These are phyloP conservation scores for Agrochola circellaris DNA, from an alignment of 2,888 invertebrate species.

Conservation along the genomic window DNA sequence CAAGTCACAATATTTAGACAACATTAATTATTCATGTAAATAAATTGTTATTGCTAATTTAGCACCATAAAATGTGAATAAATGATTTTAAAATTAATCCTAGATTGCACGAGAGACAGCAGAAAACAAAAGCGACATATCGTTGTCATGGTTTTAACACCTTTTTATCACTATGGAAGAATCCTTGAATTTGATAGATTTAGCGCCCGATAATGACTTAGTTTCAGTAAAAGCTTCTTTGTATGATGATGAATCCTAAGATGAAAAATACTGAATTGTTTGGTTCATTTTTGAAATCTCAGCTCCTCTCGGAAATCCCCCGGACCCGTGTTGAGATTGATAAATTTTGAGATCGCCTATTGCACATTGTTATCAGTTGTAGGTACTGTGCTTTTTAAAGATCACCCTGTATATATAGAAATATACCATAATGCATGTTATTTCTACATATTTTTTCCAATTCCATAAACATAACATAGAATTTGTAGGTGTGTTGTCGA, in stretches of 20 bases:
- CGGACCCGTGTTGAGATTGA: neutral
- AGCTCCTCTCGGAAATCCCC: neutral
- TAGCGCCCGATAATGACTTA: neutral
- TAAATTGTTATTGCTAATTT: neutral
- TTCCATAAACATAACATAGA: too few relatives aligned
- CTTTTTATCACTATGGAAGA: too few relatives aligned
- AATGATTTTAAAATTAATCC: neutral
- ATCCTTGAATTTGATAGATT: neutral
- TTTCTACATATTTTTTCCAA: too few relatives aligned
- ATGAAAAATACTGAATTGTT: neutral
- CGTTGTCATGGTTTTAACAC: neutral
- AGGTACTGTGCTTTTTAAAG: too few relatives aligned
- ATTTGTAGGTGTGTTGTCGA: neutral
- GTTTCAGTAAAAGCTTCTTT: neutral
- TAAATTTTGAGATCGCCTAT: rapidly evolving
- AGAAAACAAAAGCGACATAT: neutral
- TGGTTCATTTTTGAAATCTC: neutral
- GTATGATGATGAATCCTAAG: neutral
- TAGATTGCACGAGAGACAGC: neutral
- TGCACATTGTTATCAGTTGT: neutral
- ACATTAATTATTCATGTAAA: neutral
- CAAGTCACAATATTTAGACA: neutral
- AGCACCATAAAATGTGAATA: neutral
- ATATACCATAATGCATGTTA: too few relatives aligned
- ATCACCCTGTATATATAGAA: neutral